Evolutionary conservation across 2,113 vertebrate species (phyloP).

Genomic region (Pteronura brasiliensis): DNA sequence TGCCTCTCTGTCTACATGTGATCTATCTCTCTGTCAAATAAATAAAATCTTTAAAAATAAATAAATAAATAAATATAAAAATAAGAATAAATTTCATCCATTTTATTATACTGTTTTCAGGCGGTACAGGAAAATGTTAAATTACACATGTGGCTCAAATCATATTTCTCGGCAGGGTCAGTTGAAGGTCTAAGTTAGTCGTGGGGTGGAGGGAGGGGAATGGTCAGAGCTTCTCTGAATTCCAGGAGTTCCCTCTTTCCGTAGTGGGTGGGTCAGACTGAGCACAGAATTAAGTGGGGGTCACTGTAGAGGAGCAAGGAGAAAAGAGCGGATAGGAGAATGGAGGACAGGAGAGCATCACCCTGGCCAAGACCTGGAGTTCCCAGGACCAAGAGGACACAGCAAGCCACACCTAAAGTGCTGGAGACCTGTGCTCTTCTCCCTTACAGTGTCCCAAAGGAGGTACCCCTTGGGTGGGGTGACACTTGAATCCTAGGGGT

Average conservation of each 20-base stretch:
- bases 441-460: not conserved
- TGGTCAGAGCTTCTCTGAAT: not conserved
- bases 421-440: not conserved
- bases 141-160: not conserved
- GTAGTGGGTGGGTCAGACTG: not conserved
- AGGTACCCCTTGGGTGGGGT: not conserved
- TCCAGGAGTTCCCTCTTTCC: not conserved
- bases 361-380: not conserved
- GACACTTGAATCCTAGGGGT: not conserved
- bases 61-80: too few relatives aligned
- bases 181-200: not conserved
- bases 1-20: too few relatives aligned
- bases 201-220: rapidly evolving
- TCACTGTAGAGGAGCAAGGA: not conserved
- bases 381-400: not conserved
- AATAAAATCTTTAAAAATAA: too few relatives aligned
- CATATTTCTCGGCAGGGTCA: not conserved
- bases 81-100: not conserved
- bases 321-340: not conserved
- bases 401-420: not conserved
- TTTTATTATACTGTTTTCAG: not conserved
- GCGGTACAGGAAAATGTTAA: not conserved
- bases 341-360: not conserved
- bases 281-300: not conserved
- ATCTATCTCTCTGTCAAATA: too few relatives aligned